Conservation (phyloP, 2,888 invertebrate genomes). For the Clepsis dumicolana region DNA sequence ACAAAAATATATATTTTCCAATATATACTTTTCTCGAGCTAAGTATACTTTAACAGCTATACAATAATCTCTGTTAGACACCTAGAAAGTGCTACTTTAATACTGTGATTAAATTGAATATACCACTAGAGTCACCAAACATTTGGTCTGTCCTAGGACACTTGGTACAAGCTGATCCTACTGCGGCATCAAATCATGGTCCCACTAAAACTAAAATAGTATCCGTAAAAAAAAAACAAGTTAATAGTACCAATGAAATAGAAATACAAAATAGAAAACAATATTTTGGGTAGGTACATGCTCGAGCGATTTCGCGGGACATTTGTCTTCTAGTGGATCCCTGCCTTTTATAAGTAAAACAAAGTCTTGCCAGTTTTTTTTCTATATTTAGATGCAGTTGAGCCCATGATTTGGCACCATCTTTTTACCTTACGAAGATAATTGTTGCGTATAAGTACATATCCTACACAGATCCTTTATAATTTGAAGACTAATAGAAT, state of each 20-base stretch:
- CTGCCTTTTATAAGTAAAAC: no score
- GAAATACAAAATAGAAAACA: no score
- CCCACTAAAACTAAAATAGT: no score
- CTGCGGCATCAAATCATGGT: conserved; percentile 24
- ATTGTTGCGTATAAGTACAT: conserved; percentile 31
- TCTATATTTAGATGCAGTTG: not conserved
- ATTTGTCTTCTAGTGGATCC: no score
- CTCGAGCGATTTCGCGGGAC: no score
- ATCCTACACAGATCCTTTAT: conserved; percentile 32
- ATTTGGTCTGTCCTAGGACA: conserved; percentile 50
- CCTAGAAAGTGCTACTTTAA: conserved; percentile 55
- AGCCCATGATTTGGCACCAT: conserved; percentile 24
- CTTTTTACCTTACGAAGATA: conserved; percentile 15
- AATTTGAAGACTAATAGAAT: conserved; percentile 31
- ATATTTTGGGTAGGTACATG: no score
- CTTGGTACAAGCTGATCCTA: conserved; percentile 27
- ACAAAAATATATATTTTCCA: conserved; percentile 74
- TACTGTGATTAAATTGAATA: conserved; percentile 53
- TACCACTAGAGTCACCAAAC: conserved; percentile 48
- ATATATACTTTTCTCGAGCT: conserved; percentile 48
- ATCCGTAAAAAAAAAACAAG: no score
- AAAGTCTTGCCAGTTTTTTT: no score
- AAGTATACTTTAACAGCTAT: conserved; percentile 61
- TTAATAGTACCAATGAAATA: no score
- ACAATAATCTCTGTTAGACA: conserved; percentile 64